A percentile compares a stretch with the other conserved stretches of the same genome.
phyloP scores from a whole-genome alignment of 2,113 vertebrate genomes.

The Tympanuchus pallidicinctus region DNA sequence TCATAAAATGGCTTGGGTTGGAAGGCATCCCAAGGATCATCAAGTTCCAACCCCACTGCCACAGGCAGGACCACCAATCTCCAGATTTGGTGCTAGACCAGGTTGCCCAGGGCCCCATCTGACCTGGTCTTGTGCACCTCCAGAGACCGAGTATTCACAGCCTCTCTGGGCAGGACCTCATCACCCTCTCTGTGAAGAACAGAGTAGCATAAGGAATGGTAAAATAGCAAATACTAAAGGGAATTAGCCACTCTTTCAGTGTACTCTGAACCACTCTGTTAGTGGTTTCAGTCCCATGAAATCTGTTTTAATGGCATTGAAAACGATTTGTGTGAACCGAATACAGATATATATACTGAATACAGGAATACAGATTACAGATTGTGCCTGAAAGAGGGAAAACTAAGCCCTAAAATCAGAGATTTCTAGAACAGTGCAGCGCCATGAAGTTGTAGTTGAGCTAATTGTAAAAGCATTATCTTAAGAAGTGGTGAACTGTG shows the following conservation, averaged over 20 bases:
- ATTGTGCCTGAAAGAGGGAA: not conserved
- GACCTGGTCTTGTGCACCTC: too few species aligned
- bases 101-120: too few species aligned
- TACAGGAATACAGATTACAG: not conserved
- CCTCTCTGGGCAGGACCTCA: too few species aligned
- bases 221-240: not conserved
- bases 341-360: too few species aligned
- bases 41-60: too few species aligned
- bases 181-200: too few species aligned
- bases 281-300: not conserved
- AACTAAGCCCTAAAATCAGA: not conserved
- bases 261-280: not conserved
- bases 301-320: not conserved
- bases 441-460: not conserved
- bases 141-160: too few species aligned
- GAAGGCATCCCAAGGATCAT: too few species aligned
- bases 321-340: not conserved
- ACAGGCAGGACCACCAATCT: too few species aligned
- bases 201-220: not conserved
- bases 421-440: not conserved
- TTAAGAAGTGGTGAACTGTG: not conserved
- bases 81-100: too few species aligned
- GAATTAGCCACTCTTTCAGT: not conserved
- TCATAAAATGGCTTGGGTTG: too few species aligned
- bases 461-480: not conserved